phyloP scores from a whole-genome alignment of 2,113 vertebrate genomes.

The Pelecanoides urinatrix region DNA sequence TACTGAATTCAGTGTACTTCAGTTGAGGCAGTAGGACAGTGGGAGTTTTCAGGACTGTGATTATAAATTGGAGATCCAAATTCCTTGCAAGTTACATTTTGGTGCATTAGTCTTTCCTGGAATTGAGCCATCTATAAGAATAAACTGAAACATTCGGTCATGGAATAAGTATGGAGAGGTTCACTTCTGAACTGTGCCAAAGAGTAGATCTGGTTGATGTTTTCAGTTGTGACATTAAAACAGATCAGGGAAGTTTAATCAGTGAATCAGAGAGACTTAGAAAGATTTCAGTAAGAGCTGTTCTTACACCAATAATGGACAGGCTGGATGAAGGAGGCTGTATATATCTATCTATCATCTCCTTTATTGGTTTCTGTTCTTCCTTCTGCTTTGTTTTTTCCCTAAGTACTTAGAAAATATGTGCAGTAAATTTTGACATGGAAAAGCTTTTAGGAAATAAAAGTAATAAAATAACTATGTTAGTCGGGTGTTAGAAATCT shows the following conservation, averaged over 20 bases:
- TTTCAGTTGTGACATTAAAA: not conserved
- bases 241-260: not conserved
- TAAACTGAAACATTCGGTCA: constrained; percentile 1
- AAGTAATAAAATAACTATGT: not conserved
- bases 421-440: not conserved
- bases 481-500: not conserved
- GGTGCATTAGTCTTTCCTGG: not conserved
- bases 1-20: not conserved
- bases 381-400: not conserved
- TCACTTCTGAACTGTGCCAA: not conserved
- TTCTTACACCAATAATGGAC: not conserved
- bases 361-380: not conserved
- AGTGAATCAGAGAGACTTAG: not conserved
- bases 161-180: not conserved
- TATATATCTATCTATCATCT: not conserved
- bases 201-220: not conserved
- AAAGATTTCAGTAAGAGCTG: not conserved
- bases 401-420: not conserved
- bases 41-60: not conserved
- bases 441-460: not conserved
- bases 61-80: not conserved
- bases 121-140: not conserved
- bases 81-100: constrained; percentile 1
- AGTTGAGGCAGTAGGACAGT: not conserved
- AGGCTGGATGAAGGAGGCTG: not conserved